phyloP scores from a whole-genome alignment of 2,888 invertebrate genomes.

The Scotopteryx bipunctaria region DNA sequence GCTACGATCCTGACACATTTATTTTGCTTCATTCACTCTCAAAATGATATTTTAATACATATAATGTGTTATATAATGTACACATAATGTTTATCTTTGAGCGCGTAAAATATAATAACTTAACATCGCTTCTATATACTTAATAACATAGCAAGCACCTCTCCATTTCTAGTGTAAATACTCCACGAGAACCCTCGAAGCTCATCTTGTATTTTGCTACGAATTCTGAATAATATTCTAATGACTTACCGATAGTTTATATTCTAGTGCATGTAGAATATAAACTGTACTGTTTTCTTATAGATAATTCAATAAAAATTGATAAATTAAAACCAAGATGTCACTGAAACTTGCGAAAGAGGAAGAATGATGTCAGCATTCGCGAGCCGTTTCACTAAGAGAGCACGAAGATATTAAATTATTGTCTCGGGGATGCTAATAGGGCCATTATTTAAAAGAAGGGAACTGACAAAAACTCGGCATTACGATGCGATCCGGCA shows the following conservation, averaged over 20 bases:
- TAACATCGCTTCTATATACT: not conserved
- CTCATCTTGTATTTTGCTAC: not conserved
- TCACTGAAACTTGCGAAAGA: conserved; percentile 39
- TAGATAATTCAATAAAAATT: conserved; percentile 33
- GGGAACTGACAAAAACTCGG: conserved; percentile 54
- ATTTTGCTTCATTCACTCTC: too few relatives aligned
- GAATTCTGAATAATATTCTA: not conserved
- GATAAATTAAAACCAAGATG: conserved; percentile 33
- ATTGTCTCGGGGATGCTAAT: conserved; percentile 70
- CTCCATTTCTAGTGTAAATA: not conserved
- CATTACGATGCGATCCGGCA: conserved; percentile 32
- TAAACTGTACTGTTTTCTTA: conserved; percentile 12
- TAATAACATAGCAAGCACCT: not conserved
- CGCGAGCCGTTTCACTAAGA: conserved; percentile 51
- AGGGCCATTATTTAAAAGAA: conserved; percentile 66
- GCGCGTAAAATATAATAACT: not conserved
- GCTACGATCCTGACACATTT: too few relatives aligned
- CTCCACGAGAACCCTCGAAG: not conserved
- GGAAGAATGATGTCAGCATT: conserved; percentile 52
- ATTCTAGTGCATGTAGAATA: conserved; percentile 7
- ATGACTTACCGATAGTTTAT: conserved; percentile 9
- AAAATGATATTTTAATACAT: too few relatives aligned
- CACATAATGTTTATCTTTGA: too few relatives aligned
- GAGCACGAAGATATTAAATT: conserved; percentile 61
- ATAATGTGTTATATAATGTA: too few relatives aligned